Evolutionary conservation across 2,888 invertebrate genomes (phyloP), one percentile per base, ranked within the genome.

Genomic region (Abrostola tripartita): DNA sequence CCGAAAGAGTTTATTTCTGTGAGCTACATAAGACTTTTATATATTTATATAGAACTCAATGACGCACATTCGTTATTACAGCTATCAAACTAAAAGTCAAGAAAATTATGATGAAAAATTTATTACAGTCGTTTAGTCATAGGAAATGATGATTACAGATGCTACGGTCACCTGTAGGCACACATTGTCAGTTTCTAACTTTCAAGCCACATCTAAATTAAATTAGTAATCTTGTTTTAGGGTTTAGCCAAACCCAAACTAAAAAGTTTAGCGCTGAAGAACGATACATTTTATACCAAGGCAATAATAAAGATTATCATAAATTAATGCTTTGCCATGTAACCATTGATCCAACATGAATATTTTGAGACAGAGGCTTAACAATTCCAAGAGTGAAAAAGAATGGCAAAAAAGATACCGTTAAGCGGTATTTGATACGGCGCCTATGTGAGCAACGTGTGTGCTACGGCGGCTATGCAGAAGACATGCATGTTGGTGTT

Each of bases 21-120:
- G 72, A 78, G 73, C 76, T 76, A 77, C 80, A 81, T 81, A 81
- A 81, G 73, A 85, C 69, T 81, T 60, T 83, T 79, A 84, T 81
- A 82, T 88, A 86, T 87, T 87, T 88, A 85, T 85, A 81, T 85
- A 79, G 78, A 86, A 85, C 82, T 71, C 61, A 63, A 83, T 90
- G 90, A 92, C 91, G 92, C 91, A 90, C 87, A 81, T 78, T 81
- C 81, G 71, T 80, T 86, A 86, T 85, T 83, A 84, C 81, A 76
- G 70, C 82, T 81, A 81, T 84, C 65, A 78, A 71, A 76, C 69
- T 72, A 75, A 78, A 79, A 79, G 68, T 79, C 81, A 79, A 81
- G 85, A 82, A 85, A 86, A 85, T 85, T 81, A 85, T 83, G 78
- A 86, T 81, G 82, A 86, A 85, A 74, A 81, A 83, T 87, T 85